Conservation (phyloP, 2,888 invertebrate species). For the Phengaris alcon region DNA sequence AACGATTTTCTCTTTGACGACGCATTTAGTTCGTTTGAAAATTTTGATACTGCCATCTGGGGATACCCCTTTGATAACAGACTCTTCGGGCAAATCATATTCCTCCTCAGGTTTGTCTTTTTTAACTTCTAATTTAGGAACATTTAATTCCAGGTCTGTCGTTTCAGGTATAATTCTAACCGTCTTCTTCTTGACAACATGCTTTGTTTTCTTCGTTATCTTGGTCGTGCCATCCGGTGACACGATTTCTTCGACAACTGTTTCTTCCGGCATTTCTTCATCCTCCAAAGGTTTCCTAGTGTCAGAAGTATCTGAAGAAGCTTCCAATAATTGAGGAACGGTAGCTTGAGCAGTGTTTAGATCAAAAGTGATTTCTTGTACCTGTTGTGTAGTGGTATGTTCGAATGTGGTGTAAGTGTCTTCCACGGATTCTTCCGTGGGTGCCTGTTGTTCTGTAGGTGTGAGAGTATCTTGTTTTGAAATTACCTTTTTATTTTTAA, state of each 20-base stretch:
- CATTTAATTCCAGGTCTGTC: constrained; percentile 43
- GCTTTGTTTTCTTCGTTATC: constrained; percentile 38
- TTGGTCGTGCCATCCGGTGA: constrained; percentile 44
- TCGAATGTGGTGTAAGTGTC: too few species aligned
- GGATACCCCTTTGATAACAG: constrained; percentile 31
- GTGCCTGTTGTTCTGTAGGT: too few species aligned
- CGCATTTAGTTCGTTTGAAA: not conserved
- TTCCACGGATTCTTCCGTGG: too few species aligned
- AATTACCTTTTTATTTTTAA: too few species aligned
- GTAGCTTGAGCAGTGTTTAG: not conserved
- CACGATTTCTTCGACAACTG: constrained; percentile 52
- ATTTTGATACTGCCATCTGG: not conserved
- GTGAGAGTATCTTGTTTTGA: too few species aligned
- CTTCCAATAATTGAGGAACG: not conserved
- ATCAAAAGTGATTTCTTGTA: not conserved
- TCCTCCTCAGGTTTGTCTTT: constrained; percentile 42
- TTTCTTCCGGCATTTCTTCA: constrained; percentile 42
- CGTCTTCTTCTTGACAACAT: constrained; percentile 48
- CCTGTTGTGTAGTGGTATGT: too few species aligned
- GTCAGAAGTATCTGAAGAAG: constrained; percentile 33
- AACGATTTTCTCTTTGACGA: not conserved
- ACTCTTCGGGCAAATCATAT: constrained; percentile 36
- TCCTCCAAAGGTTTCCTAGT: constrained; percentile 17
- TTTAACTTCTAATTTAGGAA: constrained; percentile 47
- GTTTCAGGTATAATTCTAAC: constrained; percentile 41